These are phyloP conservation scores for Serinus canaria DNA, from an alignment of 2,113 vertebrate species.

Conservation along the genomic window DNA sequence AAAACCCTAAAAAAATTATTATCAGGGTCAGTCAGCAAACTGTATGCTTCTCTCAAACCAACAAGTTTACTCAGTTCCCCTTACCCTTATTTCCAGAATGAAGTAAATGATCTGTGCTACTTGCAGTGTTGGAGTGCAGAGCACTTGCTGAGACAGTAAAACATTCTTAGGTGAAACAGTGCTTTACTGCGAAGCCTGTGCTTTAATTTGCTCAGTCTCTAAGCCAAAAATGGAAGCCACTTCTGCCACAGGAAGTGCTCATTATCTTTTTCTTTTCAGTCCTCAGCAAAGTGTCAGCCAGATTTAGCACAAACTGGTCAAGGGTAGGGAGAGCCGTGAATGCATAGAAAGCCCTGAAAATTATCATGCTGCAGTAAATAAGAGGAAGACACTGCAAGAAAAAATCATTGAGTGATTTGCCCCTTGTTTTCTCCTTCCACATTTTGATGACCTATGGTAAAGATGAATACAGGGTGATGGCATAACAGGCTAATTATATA, in stretches of 20 bases:
- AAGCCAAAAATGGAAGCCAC: background rate
- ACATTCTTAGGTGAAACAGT: background rate
- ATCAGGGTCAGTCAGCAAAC: background rate
- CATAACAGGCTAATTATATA: accelerated
- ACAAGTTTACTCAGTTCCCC: background rate
- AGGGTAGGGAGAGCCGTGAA: background rate
- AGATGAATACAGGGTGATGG: background rate
- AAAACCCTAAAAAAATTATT: background rate
- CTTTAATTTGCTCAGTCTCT: background rate
- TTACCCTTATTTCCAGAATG: background rate
- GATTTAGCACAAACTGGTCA: background rate
- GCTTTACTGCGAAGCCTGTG: background rate
- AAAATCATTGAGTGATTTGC: background rate
- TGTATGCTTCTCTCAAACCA: background rate
- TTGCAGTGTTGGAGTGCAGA: background rate
- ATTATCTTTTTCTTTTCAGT: background rate
- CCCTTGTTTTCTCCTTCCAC: background rate
- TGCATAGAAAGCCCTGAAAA: background rate
- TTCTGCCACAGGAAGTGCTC: background rate
- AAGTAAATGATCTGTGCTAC: background rate
- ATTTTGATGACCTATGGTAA: background rate
- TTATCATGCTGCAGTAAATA: background rate
- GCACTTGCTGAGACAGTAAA: background rate
- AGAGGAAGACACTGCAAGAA: background rate
- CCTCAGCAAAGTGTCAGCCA: background rate